phyloP scores from a whole-genome alignment of 2,888 invertebrate genomes.

The Drosophila cracens region DNA sequence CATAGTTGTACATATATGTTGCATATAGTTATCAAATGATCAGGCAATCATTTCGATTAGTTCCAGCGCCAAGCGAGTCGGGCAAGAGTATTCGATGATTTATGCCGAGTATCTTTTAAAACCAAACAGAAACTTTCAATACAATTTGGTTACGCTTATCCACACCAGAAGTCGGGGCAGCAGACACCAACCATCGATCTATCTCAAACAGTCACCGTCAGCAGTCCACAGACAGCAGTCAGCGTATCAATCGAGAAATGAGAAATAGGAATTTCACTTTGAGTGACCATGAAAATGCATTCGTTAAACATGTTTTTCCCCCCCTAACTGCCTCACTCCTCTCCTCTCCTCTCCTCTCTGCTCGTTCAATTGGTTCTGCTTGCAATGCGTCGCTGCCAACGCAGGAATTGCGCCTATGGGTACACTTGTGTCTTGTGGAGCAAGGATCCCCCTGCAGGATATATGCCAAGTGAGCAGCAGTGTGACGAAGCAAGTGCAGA shows the following conservation, averaged over 20 bases:
- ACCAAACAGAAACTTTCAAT: constrained; percentile 51
- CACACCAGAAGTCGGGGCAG: constrained; percentile 43
- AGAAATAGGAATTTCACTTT: constrained; percentile 63
- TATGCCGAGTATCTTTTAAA: background rate
- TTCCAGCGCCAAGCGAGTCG: constrained; percentile 30
- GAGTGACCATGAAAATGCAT: constrained; percentile 81
- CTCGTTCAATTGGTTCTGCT: constrained; percentile 74
- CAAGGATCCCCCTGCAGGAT: constrained; percentile 55
- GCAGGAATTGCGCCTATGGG: constrained; percentile 63
- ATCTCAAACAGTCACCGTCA: constrained; percentile 10
- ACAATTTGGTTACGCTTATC: constrained; percentile 69
- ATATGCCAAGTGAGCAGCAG: constrained; percentile 31
- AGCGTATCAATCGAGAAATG: constrained; percentile 48
- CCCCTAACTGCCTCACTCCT: background rate
- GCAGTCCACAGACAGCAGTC: constrained; percentile 1
- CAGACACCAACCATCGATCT: constrained; percentile 61
- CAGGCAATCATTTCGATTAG: constrained; percentile 51
- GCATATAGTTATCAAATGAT: constrained; percentile 56
- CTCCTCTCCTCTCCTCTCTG: background rate
- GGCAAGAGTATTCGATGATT: constrained; percentile 34
- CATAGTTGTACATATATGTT: background rate
- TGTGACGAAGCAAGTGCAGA: constrained; percentile 66
- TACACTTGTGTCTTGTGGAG: constrained; percentile 2
- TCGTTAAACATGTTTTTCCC: constrained; percentile 65
- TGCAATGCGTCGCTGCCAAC: constrained; percentile 64